Conservation (phyloP, 2,113 vertebrate species). For the Gymnocephalus cernua region DNA sequence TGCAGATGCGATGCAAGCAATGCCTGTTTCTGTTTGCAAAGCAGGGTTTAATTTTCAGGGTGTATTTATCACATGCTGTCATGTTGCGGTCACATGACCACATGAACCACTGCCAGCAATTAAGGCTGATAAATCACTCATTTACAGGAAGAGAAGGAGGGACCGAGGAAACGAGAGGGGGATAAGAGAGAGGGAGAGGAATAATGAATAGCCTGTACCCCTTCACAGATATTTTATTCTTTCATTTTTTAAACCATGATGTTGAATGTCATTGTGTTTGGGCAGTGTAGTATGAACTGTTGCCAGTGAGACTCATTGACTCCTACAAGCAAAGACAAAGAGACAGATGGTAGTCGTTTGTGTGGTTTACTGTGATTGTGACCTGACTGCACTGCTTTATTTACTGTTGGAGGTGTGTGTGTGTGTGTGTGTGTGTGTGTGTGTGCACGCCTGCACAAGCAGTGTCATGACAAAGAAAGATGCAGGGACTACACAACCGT, state of each 20-base stretch:
- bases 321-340: constrained; percentile 66
- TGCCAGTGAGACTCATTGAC: constrained; percentile 71
- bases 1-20: constrained; percentile 51
- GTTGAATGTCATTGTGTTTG: constrained; percentile 67
- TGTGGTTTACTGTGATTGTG: constrained; percentile 75
- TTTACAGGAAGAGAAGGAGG: constrained; percentile 77
- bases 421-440: neutral
- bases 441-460: constrained; percentile 42
- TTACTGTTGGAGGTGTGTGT: constrained; percentile 56
- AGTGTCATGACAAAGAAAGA: constrained; percentile 58
- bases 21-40: constrained; percentile 63
- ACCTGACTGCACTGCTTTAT: constrained; percentile 72
- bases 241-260: constrained; percentile 34
- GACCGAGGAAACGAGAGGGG: constrained; percentile 56
- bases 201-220: constrained; percentile 56
- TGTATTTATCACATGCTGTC: constrained; percentile 81
- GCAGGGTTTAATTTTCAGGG: constrained; percentile 71
- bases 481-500: constrained; percentile 39
- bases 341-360: constrained; percentile 75
- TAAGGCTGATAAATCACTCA: constrained; percentile 83
- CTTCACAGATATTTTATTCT: constrained; percentile 61
- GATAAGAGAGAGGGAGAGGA: constrained; percentile 56
- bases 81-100: constrained; percentile 79
- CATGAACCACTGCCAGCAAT: constrained; percentile 78
- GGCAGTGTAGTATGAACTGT: constrained; percentile 66